Evolutionary conservation across 2,797 vertebrate genomes (phyloP).

Genomic region (Cirrhinus mrigala): DNA sequence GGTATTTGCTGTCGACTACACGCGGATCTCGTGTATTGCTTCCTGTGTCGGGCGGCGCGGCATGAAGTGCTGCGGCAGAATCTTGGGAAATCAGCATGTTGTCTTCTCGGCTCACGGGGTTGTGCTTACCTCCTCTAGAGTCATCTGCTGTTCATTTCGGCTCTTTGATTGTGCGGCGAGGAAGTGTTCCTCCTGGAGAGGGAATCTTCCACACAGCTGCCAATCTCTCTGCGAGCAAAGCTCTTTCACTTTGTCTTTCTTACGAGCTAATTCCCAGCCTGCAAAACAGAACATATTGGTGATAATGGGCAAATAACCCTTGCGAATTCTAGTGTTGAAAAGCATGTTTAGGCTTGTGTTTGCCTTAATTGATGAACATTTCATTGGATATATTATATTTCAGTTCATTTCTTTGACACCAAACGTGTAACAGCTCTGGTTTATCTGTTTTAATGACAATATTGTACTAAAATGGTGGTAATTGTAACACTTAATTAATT

Average conservation of each 20-base stretch:
- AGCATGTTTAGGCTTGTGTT: neutral
- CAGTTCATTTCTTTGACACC: neutral
- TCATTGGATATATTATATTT: neutral
- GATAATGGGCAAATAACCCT: neutral
- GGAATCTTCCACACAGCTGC: slow-evolving; percentile 57
- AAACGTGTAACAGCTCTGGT: neutral
- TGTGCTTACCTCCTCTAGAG: slow-evolving; percentile 70
- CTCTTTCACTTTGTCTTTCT: slow-evolving; percentile 9
- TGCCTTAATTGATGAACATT: neutral
- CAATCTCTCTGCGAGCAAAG: slow-evolving; percentile 19
- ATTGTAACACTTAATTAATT: neutral
- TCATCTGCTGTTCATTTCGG: slow-evolving; percentile 58
- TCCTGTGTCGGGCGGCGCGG: slow-evolving; percentile 58
- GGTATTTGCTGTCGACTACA: slow-evolving; percentile 22
- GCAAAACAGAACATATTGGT: neutral
- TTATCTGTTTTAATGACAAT: neutral
- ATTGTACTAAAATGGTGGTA: neutral
- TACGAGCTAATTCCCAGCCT: slow-evolving; percentile 3
- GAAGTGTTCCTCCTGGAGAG: slow-evolving; percentile 62
- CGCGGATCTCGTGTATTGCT: neutral
- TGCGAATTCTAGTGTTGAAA: neutral
- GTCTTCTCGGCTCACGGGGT: slow-evolving; percentile 57
- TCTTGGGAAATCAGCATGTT: slow-evolving; percentile 66
- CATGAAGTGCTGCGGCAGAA: slow-evolving; percentile 66
- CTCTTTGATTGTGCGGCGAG: slow-evolving; percentile 49